Base-by-base conservation (phyloP, 35 echinoderm and acorn worm species). In the Holothuria glaberrima region DNA sequence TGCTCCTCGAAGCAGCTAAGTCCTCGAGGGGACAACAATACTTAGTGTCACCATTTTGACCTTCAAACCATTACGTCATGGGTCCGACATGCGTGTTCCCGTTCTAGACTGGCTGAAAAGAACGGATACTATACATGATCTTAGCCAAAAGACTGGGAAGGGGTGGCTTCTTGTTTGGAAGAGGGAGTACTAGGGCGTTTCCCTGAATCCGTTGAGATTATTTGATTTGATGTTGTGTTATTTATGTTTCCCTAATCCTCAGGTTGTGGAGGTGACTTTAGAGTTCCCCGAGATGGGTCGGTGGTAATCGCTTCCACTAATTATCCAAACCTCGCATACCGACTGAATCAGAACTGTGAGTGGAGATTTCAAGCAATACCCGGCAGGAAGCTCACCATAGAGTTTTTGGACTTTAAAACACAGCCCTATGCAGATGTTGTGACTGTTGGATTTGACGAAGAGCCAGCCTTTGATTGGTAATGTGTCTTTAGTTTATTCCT, bases 351-450 rank as follows among this genome's bases (percentile, higher is more conserved):
- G 28, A 71, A 91, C 82, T 97, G 95, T 78, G 69, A 92, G 1
- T 97, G 95, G 95, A 91, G 80, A 59, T 85, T 97, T 52, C 78
- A 52, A 13, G 82, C 92, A 18, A 59, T 50, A 30, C 62, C 85
- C 0, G 95, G 89, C 22, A 52, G 84, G 2, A 70, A 84, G 21
- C 27, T 97, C 17, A 94, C 91, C 3, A 59, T 93, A 35, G 33
- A 91, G 28, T 97, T 97, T 69, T 90, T 88, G 67, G 88, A 94
- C 5, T 97, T 97, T 68, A 62, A 59, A 32, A 97, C 95, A 16
- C 92, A 97, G 72, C n/a, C 46, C 12, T 66, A 77, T 29, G 90
- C 68, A 64, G 95, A 97, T 59, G 90, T 87, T 0, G 85, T 97
- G 6, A 93, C 83, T 36, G 89, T 84, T 10, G 95, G 95, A 63